A percentile compares a stretch with the other conserved stretches of the same genome.
Evolutionary conservation across 2,888 invertebrate genomes (phyloP).

Genomic region (Nycteola revayana): DNA sequence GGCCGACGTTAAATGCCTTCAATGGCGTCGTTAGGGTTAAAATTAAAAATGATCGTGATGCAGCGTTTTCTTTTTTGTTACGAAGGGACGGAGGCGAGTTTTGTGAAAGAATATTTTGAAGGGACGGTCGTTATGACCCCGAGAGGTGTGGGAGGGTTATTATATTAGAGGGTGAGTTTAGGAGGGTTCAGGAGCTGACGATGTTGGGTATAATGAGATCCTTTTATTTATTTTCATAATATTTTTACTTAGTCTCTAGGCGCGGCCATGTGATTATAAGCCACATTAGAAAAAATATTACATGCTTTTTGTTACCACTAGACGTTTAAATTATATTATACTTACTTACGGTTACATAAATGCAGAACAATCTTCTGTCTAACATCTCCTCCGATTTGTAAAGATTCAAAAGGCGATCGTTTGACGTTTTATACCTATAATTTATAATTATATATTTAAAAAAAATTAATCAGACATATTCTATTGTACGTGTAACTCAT

Average conservation of each 20-base stretch:
- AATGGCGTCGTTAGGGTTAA: slow-evolving; percentile 76
- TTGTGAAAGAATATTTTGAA: slow-evolving; percentile 75
- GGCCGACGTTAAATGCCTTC: slow-evolving; percentile 67
- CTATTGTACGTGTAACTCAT: too few species aligned
- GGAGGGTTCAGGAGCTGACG: slow-evolving; percentile 58
- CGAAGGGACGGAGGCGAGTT: slow-evolving; percentile 59
- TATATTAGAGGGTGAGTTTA: slow-evolving; percentile 56
- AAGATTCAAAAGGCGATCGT: too few species aligned
- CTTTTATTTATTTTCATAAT: slow-evolving; percentile 63
- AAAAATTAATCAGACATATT: too few species aligned
- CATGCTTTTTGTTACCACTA: too few species aligned
- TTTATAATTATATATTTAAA: too few species aligned
- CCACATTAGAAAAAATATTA: too few species aligned
- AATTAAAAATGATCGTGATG: slow-evolving; percentile 80
- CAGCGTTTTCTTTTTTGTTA: slow-evolving; percentile 76
- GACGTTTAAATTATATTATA: too few species aligned
- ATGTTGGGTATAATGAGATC: slow-evolving; percentile 69
- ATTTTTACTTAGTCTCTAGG: slow-evolving; percentile 31
- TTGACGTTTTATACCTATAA: too few species aligned
- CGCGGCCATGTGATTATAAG: too few species aligned
- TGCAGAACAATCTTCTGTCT: too few species aligned
- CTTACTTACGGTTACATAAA: too few species aligned
- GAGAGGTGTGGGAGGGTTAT: slow-evolving; percentile 68
- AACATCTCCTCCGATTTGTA: too few species aligned
- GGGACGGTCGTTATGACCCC: slow-evolving; percentile 64